Evolutionary conservation across 2,888 invertebrate genomes (phyloP), one percentile per base, ranked within the genome.

Genomic region (Drosophila pegasa): DNA sequence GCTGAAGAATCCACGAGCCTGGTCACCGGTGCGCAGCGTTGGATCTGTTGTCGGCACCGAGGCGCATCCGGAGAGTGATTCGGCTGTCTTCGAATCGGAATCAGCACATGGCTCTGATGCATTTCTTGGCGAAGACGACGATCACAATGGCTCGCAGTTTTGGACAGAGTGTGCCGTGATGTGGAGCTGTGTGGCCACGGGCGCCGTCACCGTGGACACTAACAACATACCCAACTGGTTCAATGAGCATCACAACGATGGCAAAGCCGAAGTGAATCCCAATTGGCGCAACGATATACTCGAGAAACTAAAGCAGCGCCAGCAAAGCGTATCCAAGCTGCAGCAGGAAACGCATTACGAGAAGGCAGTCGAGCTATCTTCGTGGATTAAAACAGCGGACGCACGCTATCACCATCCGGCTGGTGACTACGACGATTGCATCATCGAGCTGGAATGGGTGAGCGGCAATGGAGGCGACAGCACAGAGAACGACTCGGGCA

Each of bases 11-110:
- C 96, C 96, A 20, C 94, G 96, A 86, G 96, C 96, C 29, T 97
- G 97, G 97, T 97, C 96, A 88, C 97, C 97, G 18, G 96, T 97
- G n/a, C 94, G 96, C 74, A 97, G 96, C 89, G 96, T 96, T 9
- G 97, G 97, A 10, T 97, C 97, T 25, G 95, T 97, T 51, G 95
- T 94, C 2, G 97, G 96, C 2, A 96, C 96, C 87, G 97, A 97
- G 92, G 97, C 95, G n/a, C 96, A 96, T 91, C 96, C 96, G 3
- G 96, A 96, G 90, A 95, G 96, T 73, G 97, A 97, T 90, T 96
- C 96, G 54, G 95, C 96, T 87, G 95, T 96, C 10, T 96, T 96
- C 91, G 96, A 96, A 93, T 94, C 95, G 5, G 96, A 95, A 79
- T 93, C 93, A 10, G 93, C 93, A 40, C 93, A 94, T 54, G 95